A percentile compares a stretch with the other conserved stretches of the same genome.
Conservation (phyloP, 2,113 vertebrate species). For the Ictidomys tridecemlineatus region DNA sequence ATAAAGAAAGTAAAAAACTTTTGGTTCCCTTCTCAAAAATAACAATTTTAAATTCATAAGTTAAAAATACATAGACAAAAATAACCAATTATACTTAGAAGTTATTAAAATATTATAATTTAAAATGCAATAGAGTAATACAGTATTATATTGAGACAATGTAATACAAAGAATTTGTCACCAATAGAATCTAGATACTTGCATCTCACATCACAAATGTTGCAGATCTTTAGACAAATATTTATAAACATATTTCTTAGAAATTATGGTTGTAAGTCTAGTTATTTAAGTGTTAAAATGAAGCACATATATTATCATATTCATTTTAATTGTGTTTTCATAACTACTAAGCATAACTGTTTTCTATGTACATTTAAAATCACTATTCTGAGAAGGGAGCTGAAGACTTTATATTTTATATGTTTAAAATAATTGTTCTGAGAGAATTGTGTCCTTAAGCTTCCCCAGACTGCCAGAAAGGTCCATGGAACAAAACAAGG, state of each 20-base stretch:
- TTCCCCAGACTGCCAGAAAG: constrained; percentile 7
- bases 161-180: background rate
- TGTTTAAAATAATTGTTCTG: constrained; percentile 22
- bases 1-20: background rate
- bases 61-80: constrained; percentile 43
- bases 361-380: constrained; percentile 49
- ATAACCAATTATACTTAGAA: constrained; percentile 2
- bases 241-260: background rate
- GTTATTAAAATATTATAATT: constrained; percentile 1
- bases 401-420: background rate
- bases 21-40: background rate
- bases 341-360: background rate
- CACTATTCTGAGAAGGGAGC: constrained; percentile 5
- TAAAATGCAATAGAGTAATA: background rate
- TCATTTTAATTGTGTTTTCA: constrained; percentile 33
- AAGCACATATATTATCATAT: background rate
- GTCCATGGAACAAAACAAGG: background rate
- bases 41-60: constrained; percentile 36
- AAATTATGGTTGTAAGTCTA: constrained; percentile 26
- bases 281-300: constrained; percentile 36
- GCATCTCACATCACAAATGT: background rate
- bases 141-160: background rate
- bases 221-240: constrained; percentile 46
- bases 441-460: background rate
- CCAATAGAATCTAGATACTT: background rate